phyloP scores from a whole-genome alignment of 2,888 invertebrate species.

The Nebria brevicollis region DNA sequence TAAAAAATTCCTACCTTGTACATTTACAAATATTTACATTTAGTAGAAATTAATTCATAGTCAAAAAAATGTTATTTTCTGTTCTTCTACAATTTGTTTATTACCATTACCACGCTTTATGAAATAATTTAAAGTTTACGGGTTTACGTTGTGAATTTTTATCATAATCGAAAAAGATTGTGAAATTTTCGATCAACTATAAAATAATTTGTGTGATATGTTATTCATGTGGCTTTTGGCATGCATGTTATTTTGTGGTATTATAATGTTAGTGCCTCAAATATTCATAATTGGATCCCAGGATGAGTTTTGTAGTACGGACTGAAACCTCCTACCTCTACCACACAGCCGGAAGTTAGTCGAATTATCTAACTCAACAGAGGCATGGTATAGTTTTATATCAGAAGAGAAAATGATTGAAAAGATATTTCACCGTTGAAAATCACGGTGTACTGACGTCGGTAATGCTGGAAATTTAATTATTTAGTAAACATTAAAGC shows the following conservation, averaged over 20 bases:
- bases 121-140: too few relatives aligned
- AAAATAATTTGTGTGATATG: not conserved
- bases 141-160: too few relatives aligned
- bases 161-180: too few relatives aligned
- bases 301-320: not conserved
- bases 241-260: not conserved
- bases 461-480: conserved; percentile 21
- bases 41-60: not conserved
- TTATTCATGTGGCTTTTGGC: not conserved
- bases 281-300: not conserved
- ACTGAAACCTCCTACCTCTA: not conserved
- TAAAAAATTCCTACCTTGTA: not conserved
- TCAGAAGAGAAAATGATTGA: not conserved
- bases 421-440: not conserved
- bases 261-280: not conserved
- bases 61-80: not conserved
- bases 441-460: not conserved
- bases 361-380: conserved; percentile 25
- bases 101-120: too few relatives aligned
- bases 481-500: conserved; percentile 28
- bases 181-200: not conserved
- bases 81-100: too few relatives aligned
- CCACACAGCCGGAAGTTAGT: conserved; percentile 16
- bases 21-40: not conserved
- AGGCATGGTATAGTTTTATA: not conserved